Base-by-base conservation (phyloP, 2,888 invertebrate species). In the Drosophila sordidula region DNA sequence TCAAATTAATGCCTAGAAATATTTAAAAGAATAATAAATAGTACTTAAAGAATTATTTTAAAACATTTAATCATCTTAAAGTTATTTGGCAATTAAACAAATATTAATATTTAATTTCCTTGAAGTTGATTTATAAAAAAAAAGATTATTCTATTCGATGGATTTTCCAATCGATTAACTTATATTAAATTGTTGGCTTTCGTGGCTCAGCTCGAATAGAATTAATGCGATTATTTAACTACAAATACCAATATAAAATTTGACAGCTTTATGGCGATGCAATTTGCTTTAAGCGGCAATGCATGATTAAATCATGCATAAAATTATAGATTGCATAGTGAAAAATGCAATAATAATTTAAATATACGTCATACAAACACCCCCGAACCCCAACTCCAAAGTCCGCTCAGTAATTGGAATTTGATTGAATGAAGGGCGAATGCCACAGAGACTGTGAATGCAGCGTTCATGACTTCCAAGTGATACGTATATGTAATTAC, bases 401-500 rank as follows among this genome's bases (percentile, higher is more conserved):
- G 34, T 34, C 4, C 34, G 34, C 4, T 16, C 11, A 38, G 16
- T 26, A 50, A 50, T 50, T 49, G 36, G 50, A 38, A 38, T 50
- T 38, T 22, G 49, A 50, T 50, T 50, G 49, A 22, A 22, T 47
- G 49, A 34, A 34, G 34, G 18, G 18, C 32, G 18, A 47, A 12
- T 29, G 29, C 45, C 11, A 26, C n/a, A 26, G 14, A 22, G 42
- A 29, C 29, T 29, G 29, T 29, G 9, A 29, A 26, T 26, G 25
- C 22, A 25, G 3, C 14, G 1, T 11, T 38, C 8, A 6, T 14
- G 6, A 38, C 38, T 14, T 14, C 11, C 42, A 22, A 25, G 42
- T 22, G 6, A 6, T 44, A 8, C 22, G 22, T 6, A 6, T 9
- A 11, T 29, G 29, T 9, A 29, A 29, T 29, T 29, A 29, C 9